phyloP scores from a whole-genome alignment of 2,888 invertebrate genomes.

The Xanthia togata region DNA sequence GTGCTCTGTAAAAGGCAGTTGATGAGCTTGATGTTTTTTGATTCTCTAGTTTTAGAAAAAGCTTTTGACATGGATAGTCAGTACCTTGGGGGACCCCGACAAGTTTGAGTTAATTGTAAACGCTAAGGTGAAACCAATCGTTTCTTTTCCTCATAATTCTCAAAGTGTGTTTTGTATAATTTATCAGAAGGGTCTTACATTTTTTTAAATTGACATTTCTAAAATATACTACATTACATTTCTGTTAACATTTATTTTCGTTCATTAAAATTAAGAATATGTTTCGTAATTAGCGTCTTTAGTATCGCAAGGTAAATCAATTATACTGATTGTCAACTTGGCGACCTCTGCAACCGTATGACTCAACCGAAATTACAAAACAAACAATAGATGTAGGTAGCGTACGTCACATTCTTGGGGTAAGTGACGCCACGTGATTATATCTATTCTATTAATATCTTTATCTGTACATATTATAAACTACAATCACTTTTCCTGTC shows the following conservation, averaged over 20 bases:
- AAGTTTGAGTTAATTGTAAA: neutral
- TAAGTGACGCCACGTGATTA: constrained; percentile 12
- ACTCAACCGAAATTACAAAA: constrained; percentile 22
- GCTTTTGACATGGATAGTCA: neutral
- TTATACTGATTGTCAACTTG: constrained; percentile 34
- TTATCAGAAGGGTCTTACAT: neutral
- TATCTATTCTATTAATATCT: neutral
- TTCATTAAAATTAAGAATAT: neutral
- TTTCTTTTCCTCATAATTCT: neutral
- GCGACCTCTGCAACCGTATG: constrained; percentile 34
- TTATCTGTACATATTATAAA: neutral
- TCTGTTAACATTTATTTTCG: neutral
- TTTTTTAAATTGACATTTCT: too few species aligned
- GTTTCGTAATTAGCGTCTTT: neutral
- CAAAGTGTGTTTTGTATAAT: neutral
- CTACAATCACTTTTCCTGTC: too few species aligned
- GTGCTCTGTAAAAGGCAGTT: neutral
- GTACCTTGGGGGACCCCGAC: neutral
- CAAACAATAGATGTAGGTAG: constrained; percentile 28
- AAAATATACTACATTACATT: too few species aligned
- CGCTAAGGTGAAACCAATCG: neutral
- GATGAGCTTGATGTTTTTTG: neutral
- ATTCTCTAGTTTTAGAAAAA: neutral
- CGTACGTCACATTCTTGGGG: constrained; percentile 4
- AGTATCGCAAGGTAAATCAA: constrained; percentile 21